Base-by-base conservation (phyloP, 1,140 invertebrate genomes). In the Agrilus planipennis region DNA sequence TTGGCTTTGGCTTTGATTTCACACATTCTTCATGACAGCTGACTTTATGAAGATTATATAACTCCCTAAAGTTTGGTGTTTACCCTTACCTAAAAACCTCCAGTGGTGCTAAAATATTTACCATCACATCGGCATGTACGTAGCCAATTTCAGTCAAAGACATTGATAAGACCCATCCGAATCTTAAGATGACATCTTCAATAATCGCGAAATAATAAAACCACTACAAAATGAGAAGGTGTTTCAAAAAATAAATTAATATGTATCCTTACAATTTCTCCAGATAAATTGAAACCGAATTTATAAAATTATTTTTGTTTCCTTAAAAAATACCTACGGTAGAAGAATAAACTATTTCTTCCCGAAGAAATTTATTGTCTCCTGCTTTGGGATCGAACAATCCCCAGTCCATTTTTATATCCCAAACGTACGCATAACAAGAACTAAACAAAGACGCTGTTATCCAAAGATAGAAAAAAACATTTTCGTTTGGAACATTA, bases 351-450 rank as follows among this genome's bases (percentile, higher is more conserved):
- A 78, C 76, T 20, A 77, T 71, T 69, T 79, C 76, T 58, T 79
- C 76, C 31, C 76, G 61, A 16, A 79, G 56, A 55, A 78, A 78
- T 59, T 61, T 70, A 62, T 86, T 84, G 64, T 89, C 81, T 12
- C 81, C 79, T 28, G 84, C 76, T 53, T 79, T 83, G 18, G 70
- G 72, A 51, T 91, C 87, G 43, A 92, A 75, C 28, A 93, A 65
- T 16, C 89, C 89, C 89, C 89, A 93, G 68, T 93, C 89, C 81
- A 92, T 87, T 61, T 87, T 88, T 7, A 91, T 76, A 59, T 93
- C 89, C 89, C 89, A 93, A 3, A 77, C 77, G 42, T 82, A 79
- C 0, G 81, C 80, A 55, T 87, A 89, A 52, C 76, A 74, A 0
- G 84, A 84, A 53, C 75, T 84, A 23, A 85, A 62, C n/a, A 87